These are phyloP conservation scores for Xanthia togata DNA, from an alignment of 2,888 invertebrate genomes.

Conservation along the genomic window DNA sequence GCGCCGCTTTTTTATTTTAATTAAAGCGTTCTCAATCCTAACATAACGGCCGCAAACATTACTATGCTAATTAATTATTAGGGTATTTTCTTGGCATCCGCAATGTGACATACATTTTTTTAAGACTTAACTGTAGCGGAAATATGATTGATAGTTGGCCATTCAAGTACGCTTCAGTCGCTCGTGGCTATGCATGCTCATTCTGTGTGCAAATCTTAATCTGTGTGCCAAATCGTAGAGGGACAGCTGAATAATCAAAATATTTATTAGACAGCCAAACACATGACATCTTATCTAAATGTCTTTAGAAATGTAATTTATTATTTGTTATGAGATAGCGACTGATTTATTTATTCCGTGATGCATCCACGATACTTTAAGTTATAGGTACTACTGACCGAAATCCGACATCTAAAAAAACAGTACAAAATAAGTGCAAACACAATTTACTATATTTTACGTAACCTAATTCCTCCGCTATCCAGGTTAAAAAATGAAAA, in stretches of 20 bases:
- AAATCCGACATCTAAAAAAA: constrained; percentile 5
- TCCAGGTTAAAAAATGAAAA: constrained; percentile 24
- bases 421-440: not conserved
- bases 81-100: constrained; percentile 89
- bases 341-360: constrained; percentile 30
- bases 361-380: constrained; percentile 4
- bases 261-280: constrained; percentile 62
- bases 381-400: not conserved
- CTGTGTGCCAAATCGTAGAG: constrained; percentile 72
- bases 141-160: constrained; percentile 89
- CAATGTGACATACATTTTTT: constrained; percentile 89
- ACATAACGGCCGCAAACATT: constrained; percentile 88
- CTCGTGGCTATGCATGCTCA: constrained; percentile 69
- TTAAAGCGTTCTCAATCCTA: constrained; percentile 87
- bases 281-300: constrained; percentile 45
- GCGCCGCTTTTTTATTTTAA: constrained; percentile 86
- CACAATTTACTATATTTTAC: constrained; percentile 29
- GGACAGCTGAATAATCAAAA: constrained; percentile 70
- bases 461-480: constrained; percentile 36
- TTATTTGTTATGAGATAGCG: constrained; percentile 32
- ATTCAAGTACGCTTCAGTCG: constrained; percentile 82
- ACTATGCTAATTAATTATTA: constrained; percentile 90
- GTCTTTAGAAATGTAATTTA: constrained; percentile 42
- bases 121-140: constrained; percentile 88
- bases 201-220: constrained; percentile 75